Evolutionary conservation across 2,113 vertebrate genomes (phyloP), one percentile per base, ranked within the genome.

Genomic region (Seriola quinqueradiata): DNA sequence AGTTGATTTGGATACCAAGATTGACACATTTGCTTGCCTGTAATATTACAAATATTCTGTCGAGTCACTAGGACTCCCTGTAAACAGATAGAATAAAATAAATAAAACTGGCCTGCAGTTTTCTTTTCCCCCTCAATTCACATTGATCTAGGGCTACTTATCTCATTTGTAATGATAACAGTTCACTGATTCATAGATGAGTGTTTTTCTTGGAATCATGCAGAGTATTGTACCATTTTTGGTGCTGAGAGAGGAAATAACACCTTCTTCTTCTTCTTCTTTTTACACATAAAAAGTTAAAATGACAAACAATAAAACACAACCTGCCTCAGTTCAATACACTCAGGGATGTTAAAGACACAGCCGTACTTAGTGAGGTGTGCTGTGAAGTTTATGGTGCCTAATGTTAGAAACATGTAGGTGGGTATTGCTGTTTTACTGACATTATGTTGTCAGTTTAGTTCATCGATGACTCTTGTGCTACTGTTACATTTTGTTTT

Each of bases 121-220:
- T 70, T 70, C 44, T 52, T 78, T 81, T 58, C 76, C 76, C 52
- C 14, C 68, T 64, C 25, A 46, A 4, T 69, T 65, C 60, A 76
- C 70, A 25, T 74, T 63, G 46, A 81, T 82, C 38, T 36, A 9
- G 23, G 23, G 60, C 12, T 57, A 38, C 54, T 82, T 77, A 46
- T 84, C 12, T 83, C 34, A 38, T 80, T 63, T 70, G 57, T 61
- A 36, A 75, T 70, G 46, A 8, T 38, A 32, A 5, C 7, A 25
- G 50, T 19, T 59, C 6, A 84, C n/a, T 32, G 67, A 79, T 79
- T 71, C 14, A 57, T 59, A 9, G 6, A 65, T 42, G 34, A 61
- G 23, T n/a, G 9, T 9, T n/a, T 75, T 63, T 71, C 34, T 59
- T 63, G 19, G 25, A 74, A 70, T 77, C 60, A 57, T 52, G 28